Evolutionary conservation across 2,113 vertebrate species (phyloP), one percentile per base, ranked within the genome.

Genomic region (Pseudopipra pipra): DNA sequence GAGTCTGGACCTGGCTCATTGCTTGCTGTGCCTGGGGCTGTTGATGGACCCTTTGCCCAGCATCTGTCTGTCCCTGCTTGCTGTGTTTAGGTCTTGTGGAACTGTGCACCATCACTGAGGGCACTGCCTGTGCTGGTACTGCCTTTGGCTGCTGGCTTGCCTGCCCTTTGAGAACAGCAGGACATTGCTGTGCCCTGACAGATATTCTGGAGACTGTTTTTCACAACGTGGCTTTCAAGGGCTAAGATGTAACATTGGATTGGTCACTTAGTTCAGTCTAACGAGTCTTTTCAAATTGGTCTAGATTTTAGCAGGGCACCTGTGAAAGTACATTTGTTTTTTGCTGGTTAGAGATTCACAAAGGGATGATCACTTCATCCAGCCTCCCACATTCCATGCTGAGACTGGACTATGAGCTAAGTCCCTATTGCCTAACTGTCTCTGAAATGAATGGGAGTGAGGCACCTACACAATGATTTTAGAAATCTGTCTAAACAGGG

Each of bases 401-500:
- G 62, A 85, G 51, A 74, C 62, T 73, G 86, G 71, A 66, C 63
- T 77, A 15, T 52, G 19, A 93, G 39, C 17, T 54, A 71, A 55
- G n/a, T 37, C 14, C 37, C 35, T 66, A 11, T 33, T 88, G 46
- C 67, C 41, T 49, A 61, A 88, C 58, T 61, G 12, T 88, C 47
- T 92, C 58, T 67, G 54, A 88, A 93, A 79, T 58, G 52, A 91
- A 89, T 14, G 10, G 35, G 63, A 95, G 56, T 44, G 61, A 92
- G 51, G 55, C 33, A 92, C 39, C 89, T 89, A 61, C 54, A 37
- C 39, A 79, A 81, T 33, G 79, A 47, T 93, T 92, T 70, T 66
- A 68, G 61, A 94, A 93, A 93, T 74, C 46, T 86, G 63, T 70
- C 88, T 74, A 59, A 94, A 89, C 61, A 74, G 58, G 80, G 33